phyloP scores from a whole-genome alignment of 1,140 invertebrate species.

The Musca vetustissima region DNA sequence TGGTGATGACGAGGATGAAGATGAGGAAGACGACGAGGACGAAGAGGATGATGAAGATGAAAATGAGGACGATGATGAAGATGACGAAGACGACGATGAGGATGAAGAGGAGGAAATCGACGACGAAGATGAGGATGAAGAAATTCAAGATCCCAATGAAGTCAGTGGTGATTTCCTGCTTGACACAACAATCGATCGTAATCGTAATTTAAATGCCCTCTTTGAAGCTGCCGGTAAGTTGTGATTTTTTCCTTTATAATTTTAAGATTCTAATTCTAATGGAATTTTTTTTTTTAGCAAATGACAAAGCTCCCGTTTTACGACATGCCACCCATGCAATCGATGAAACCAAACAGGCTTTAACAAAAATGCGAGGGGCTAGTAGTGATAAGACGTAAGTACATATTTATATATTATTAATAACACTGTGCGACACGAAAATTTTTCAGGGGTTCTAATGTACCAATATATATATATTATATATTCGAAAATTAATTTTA shows the following conservation, averaged over 20 bases:
- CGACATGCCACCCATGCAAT: constrained; percentile 64
- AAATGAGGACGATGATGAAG: constrained; percentile 29
- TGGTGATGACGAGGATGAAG: constrained; percentile 51
- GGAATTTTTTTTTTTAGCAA: constrained; percentile 59
- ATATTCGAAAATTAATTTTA: too few species aligned
- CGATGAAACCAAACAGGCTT: constrained; percentile 92
- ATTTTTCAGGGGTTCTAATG: too few species aligned
- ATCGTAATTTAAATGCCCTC: constrained; percentile 46
- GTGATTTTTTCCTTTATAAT: not conserved
- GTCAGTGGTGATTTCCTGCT: constrained; percentile 45
- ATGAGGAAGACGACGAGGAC: constrained; percentile 46
- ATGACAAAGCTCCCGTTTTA: constrained; percentile 64
- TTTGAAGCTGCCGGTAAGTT: constrained; percentile 43
- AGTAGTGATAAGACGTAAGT: constrained; percentile 58
- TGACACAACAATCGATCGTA: constrained; percentile 44
- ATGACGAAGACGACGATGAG: constrained; percentile 33
- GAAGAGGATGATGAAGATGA: constrained; percentile 34
- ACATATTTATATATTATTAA: too few species aligned
- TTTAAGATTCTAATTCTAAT: constrained; percentile 20
- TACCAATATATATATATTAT: too few species aligned
- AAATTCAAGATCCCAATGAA: constrained; percentile 49
- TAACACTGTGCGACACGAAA: too few species aligned
- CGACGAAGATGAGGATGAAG: constrained; percentile 54
- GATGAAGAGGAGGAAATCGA: constrained; percentile 51
- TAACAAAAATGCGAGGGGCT: constrained; percentile 91